These are phyloP conservation scores for Phalacrocorax carbo DNA, from an alignment of 2,113 vertebrate genomes.

Conservation along the genomic window DNA sequence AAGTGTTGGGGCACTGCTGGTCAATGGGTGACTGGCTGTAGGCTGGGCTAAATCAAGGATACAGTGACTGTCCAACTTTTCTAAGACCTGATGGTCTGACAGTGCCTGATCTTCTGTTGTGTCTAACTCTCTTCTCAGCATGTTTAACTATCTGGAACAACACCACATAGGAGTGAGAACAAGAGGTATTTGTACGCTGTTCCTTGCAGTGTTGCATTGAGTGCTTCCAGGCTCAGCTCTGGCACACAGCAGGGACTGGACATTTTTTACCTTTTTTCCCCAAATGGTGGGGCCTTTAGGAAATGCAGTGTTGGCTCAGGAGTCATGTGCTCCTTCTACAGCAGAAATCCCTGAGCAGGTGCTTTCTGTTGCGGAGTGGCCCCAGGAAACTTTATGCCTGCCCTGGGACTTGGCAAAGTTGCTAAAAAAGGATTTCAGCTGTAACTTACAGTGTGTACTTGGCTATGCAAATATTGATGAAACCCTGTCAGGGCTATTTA, in stretches of 20 bases:
- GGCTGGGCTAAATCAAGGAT: neutral
- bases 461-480: neutral
- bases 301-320: neutral
- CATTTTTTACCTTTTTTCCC: neutral
- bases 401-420: neutral
- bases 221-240: neutral
- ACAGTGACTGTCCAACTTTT: neutral
- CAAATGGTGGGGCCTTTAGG: neutral
- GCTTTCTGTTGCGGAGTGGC: neutral
- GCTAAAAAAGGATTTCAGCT: neutral
- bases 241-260: neutral
- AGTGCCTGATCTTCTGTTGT: neutral
- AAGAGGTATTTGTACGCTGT: neutral
- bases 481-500: rapidly evolving
- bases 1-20: neutral
- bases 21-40: neutral
- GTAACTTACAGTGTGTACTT: neutral
- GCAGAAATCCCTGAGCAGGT: neutral
- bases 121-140: neutral
- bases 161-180: neutral
- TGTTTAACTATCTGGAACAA: neutral
- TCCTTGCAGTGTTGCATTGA: neutral
- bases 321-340: neutral
- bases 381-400: neutral
- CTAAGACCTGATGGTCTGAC: neutral